Conservation (phyloP, 2,113 vertebrate species). For the Eurystomus gularis region DNA sequence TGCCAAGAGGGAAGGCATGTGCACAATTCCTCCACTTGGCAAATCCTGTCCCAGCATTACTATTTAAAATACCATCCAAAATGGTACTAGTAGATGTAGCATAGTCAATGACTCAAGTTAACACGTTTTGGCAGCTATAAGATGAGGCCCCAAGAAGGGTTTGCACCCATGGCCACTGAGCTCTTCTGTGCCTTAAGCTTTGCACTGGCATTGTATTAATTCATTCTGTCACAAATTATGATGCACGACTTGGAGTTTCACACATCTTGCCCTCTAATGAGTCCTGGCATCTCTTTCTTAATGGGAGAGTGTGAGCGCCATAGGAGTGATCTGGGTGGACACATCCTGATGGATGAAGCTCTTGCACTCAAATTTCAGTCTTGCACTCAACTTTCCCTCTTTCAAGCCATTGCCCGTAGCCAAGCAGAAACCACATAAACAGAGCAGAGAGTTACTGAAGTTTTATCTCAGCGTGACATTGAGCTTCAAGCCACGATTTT, state of each 20-base stretch:
- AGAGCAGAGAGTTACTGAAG: neutral
- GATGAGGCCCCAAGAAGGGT: neutral
- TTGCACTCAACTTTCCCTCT: neutral
- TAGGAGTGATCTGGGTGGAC: neutral
- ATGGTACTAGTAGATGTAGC: neutral
- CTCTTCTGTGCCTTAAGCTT: neutral
- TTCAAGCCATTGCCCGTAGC: neutral
- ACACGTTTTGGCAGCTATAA: neutral
- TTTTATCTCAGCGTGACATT: neutral
- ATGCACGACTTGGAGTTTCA: neutral
- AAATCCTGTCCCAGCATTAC: neutral
- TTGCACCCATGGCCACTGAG: neutral
- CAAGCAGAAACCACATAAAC: neutral
- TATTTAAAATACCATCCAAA: neutral
- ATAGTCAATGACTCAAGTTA: neutral
- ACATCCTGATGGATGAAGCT: neutral
- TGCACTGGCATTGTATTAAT: neutral
- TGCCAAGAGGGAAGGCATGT: neutral
- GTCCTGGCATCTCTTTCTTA: neutral
- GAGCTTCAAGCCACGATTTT: neutral
- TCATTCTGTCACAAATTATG: neutral
- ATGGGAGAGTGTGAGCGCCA: neutral
- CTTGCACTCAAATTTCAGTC: neutral
- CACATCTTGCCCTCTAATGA: neutral
- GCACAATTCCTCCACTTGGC: neutral